A percentile compares a stretch with the other conserved stretches of the same genome.
phyloP scores from a whole-genome alignment of 1,140 invertebrate genomes.

The Bombus impatiens region DNA sequence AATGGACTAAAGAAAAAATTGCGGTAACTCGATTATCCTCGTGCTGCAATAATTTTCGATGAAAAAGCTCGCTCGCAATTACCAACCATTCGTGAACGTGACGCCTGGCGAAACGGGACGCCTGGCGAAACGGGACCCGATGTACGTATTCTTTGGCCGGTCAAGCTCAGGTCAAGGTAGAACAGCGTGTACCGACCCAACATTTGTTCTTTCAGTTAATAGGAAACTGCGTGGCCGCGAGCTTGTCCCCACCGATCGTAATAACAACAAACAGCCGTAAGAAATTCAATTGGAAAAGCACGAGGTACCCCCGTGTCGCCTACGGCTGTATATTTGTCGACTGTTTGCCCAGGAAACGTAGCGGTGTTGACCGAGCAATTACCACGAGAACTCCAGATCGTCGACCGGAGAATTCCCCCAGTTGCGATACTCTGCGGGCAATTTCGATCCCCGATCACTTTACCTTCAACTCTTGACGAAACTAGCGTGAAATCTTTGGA shows the following conservation, averaged over 20 bases:
- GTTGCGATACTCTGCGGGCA: background rate
- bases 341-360: conserved; percentile 24
- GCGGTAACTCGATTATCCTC: background rate
- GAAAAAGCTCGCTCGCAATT: background rate
- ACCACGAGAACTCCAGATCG: background rate
- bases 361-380: conserved; percentile 24
- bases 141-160: background rate
- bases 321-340: background rate
- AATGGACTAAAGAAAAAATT: background rate
- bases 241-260: background rate
- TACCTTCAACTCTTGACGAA: background rate
- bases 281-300: conserved; percentile 34
- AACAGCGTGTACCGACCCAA: background rate
- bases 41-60: background rate
- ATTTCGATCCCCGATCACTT: background rate
- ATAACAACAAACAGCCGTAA: conserved; percentile 11
- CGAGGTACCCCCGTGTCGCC: background rate
- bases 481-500: background rate
- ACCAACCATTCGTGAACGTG: background rate
- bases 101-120: background rate
- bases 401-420: background rate
- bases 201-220: conserved; percentile 7
- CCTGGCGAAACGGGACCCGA: background rate
- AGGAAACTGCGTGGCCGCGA: background rate
- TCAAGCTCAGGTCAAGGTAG: background rate